A percentile compares a stretch with the other conserved stretches of the same genome.
Conservation (phyloP, 1,140 invertebrate genomes). For the Charaxes varanes region DNA sequence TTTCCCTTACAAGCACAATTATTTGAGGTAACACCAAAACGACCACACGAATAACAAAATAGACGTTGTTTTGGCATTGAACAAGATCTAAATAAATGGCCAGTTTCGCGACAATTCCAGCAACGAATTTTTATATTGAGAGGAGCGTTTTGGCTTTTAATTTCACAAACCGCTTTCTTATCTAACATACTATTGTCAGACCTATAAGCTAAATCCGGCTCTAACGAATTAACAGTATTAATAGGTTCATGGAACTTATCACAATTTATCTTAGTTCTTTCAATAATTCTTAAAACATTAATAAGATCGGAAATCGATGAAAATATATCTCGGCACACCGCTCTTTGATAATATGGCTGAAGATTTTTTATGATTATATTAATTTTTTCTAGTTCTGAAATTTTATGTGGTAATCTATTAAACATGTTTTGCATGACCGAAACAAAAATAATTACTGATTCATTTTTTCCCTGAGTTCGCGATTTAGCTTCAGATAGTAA, state of each 20-base stretch:
- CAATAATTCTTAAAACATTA: conserved; percentile 18
- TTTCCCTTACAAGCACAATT: conserved; percentile 20
- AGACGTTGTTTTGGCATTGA: conserved; percentile 19
- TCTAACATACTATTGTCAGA: not conserved
- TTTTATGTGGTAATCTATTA: conserved; percentile 23
- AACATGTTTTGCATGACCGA: conserved; percentile 41
- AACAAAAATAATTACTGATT: conserved; percentile 29
- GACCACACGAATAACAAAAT: conserved; percentile 26
- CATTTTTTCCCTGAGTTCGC: conserved; percentile 30
- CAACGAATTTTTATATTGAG: conserved; percentile 12
- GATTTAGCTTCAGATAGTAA: conserved; percentile 33
- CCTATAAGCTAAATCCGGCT: conserved; percentile 19
- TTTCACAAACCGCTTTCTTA: conserved; percentile 2
- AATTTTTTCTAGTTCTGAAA: conserved; percentile 25
- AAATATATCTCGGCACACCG: conserved; percentile 24
- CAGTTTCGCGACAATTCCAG: conserved; percentile 23
- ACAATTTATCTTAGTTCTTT: conserved; percentile 23
- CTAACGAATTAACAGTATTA: conserved; percentile 7
- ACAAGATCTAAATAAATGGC: conserved; percentile 23
- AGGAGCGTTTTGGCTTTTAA: not conserved
- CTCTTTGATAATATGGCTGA: conserved; percentile 32
- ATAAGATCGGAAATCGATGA: conserved; percentile 17
- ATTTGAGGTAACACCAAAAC: conserved; percentile 19
- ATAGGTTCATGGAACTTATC: conserved; percentile 21
- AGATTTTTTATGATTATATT: conserved; percentile 34